Evolutionary conservation across 1,140 invertebrate genomes (phyloP).

Genomic region (Drosophila miranda): DNA sequence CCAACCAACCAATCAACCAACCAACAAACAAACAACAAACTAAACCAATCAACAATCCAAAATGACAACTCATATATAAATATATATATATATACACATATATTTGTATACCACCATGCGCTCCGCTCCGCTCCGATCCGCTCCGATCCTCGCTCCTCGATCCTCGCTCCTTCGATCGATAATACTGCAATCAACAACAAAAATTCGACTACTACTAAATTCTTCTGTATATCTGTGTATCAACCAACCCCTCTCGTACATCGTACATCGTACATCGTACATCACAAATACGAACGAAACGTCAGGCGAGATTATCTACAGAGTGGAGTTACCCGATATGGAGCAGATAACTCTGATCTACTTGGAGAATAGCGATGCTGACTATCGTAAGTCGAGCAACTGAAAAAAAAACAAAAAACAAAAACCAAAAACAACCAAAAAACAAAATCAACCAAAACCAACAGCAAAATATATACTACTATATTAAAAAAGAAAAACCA

Average conservation of each 20-base stretch:
- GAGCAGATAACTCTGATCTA: constrained; percentile 94
- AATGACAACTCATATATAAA: constrained; percentile 26
- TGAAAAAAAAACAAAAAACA: constrained; percentile 66
- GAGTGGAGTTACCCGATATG: constrained; percentile 94
- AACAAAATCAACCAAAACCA: constrained; percentile 42
- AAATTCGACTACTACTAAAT: constrained; percentile 54
- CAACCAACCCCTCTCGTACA: constrained; percentile 9
- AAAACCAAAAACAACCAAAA: constrained; percentile 49
- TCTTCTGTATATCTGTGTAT: constrained; percentile 56
- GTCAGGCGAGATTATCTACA: constrained; percentile 92
- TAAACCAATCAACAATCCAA: constrained; percentile 15
- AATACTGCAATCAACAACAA: constrained; percentile 34
- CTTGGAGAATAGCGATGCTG: constrained; percentile 90
- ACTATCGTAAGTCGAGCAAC: constrained; percentile 87
- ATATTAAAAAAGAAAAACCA: constrained; percentile 20
- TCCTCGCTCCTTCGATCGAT: constrained; percentile 39
- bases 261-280: constrained; percentile 17
- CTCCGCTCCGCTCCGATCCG: constrained; percentile 26
- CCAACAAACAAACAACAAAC: constrained; percentile 26
- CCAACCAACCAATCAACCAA: constrained; percentile 7
- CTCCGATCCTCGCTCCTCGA: constrained; percentile 1
- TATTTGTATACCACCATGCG: constrained; percentile 65
- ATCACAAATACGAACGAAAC: constrained; percentile 23
- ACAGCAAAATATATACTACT: constrained; percentile 31
- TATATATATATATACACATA: constrained; percentile 46